Evolutionary conservation across 2,113 vertebrate species (phyloP).

Genomic region (Orycteropus afer): DNA sequence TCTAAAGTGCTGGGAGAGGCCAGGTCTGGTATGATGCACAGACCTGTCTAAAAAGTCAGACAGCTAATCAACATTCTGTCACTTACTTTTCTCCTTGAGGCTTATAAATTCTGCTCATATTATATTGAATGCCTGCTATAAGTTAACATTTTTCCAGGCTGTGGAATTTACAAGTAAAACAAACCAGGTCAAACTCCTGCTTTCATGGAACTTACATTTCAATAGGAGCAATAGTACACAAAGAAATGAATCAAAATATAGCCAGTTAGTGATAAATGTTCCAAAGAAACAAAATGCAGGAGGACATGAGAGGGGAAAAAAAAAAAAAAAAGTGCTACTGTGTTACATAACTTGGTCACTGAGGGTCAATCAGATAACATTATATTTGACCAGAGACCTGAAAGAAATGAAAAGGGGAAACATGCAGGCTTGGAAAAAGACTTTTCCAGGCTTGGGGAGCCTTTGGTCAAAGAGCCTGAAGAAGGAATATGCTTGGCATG

Average conservation of each 20-base stretch:
- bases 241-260: neutral
- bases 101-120: neutral
- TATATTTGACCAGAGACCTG: neutral
- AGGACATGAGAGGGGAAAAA: neutral
- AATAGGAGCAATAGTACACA: neutral
- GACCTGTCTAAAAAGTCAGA: neutral
- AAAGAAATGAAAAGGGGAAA: neutral
- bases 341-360: neutral
- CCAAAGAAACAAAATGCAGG: neutral
- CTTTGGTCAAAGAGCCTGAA: neutral
- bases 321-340: neutral
- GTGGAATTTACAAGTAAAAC: neutral
- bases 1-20: neutral
- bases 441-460: neutral
- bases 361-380: neutral
- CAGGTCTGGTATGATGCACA: neutral
- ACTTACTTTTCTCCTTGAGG: neutral
- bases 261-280: neutral
- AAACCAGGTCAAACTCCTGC: neutral
- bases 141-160: neutral
- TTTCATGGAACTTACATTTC: slow-evolving; percentile 5
- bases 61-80: slow-evolving; percentile 26
- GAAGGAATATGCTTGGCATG: neutral
- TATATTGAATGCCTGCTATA: neutral
- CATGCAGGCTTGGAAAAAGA: neutral